Evolutionary conservation across 2,797 vertebrate species (phyloP), one percentile per base, ranked within the genome.

Genomic region (Garrulus glandarius): DNA sequence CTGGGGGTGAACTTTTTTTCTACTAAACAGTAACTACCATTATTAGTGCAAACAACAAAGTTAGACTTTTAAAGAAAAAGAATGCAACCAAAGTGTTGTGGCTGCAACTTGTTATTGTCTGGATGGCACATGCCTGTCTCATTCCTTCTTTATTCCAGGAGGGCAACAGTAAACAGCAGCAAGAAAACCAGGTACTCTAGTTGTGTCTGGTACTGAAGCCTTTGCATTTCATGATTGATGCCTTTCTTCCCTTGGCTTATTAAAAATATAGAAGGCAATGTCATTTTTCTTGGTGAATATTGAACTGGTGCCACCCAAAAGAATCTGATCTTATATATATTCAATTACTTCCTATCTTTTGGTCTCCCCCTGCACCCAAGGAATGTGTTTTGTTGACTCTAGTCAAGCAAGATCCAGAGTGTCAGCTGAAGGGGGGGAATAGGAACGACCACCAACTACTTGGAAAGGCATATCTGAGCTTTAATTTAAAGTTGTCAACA

Each of bases 401-500:
- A 72, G 50, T 69, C 55, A 67, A 78, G 43, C 91, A 49, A 96
- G 94, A 93, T 9, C 24, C 61, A 74, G 57, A n/a, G 70, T 18
- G 55, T 46, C 57, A 84, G 17, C 22, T 84, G 72, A 52, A 90
- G 23, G 17, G 27, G 36, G 11, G 8, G 19, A 41, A 84, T 10
- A 84, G 34, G 36, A 96, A 15, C 0, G 0, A 83, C 13, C 27
- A 72, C 39, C 30, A 67, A 41, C 71, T 72, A 93, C 43, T 92
- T 37, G 39, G 76, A 95, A 85, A 93, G n/a, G 24, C 22, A 46
- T n/a, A 72, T 47, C 65, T 87, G 82, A 86, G 69, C 78, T 97
- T 90, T 86, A 36, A 77, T 85, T 93, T 92, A 95, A 95, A 92
- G 46, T 70, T 93, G 93, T 87, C 92, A 97, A 80, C 60, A 89